These are phyloP conservation scores for Trichogramma dendrolimi DNA, from an alignment of 2,888 invertebrate genomes.

Conservation along the genomic window DNA sequence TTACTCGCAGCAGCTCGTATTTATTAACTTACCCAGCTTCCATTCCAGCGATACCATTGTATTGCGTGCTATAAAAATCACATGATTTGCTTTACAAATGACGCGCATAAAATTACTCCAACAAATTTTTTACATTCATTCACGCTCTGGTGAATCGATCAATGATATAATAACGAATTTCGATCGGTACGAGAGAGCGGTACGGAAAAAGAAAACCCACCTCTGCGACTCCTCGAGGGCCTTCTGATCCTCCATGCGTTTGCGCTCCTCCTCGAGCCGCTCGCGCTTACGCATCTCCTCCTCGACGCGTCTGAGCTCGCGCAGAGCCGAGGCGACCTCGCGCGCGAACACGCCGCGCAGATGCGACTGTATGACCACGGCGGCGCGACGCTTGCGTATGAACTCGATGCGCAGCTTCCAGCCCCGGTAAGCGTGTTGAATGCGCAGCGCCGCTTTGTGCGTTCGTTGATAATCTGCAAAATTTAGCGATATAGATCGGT, in stretches of 20 bases:
- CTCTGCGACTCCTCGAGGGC: constrained; percentile 64
- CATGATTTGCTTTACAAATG: constrained; percentile 31
- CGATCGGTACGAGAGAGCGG: background rate
- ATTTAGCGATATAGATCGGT: background rate
- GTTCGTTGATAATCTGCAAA: constrained; percentile 61
- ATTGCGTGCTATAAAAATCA: constrained; percentile 53
- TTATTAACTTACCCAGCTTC: constrained; percentile 54
- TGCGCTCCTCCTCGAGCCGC: constrained; percentile 67
- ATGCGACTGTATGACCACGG: constrained; percentile 80
- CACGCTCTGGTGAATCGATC: constrained; percentile 11
- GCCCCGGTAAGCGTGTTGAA: constrained; percentile 81
- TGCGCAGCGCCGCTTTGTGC: constrained; percentile 65
- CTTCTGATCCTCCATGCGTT: constrained; percentile 56
- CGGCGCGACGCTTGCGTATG: constrained; percentile 75
- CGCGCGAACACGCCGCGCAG: constrained; percentile 85
- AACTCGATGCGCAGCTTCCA: constrained; percentile 81
- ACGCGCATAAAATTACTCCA: too few species aligned
- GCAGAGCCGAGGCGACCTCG: constrained; percentile 79
- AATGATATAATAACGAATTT: background rate
- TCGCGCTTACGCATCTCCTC: constrained; percentile 80
- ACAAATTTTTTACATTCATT: too few species aligned
- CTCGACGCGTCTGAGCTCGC: constrained; percentile 83
- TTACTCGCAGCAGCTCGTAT: background rate
- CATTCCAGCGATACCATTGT: constrained; percentile 56
- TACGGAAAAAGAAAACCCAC: constrained; percentile 43